Conservation (phyloP, 2,888 invertebrate genomes). For the Orthosia incerta region DNA sequence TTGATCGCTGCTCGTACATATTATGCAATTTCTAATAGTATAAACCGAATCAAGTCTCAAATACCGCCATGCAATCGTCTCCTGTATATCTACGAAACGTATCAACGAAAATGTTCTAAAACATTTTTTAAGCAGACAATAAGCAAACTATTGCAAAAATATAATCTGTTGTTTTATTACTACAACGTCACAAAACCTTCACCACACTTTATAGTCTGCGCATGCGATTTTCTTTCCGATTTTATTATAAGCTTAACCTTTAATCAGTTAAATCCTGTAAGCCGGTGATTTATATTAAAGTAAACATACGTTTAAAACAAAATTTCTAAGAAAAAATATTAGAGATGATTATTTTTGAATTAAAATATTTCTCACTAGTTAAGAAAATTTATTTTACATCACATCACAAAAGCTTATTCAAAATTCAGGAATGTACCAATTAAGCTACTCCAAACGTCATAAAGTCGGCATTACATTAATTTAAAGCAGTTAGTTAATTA, state of each 20-base stretch:
- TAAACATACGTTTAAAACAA: slow-evolving; percentile 61
- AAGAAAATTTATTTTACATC: slow-evolving; percentile 83
- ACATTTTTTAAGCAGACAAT: slow-evolving; percentile 85
- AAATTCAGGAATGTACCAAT: slow-evolving; percentile 87
- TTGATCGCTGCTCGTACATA: slow-evolving; percentile 71
- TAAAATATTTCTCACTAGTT: slow-evolving; percentile 70
- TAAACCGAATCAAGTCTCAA: slow-evolving; percentile 71
- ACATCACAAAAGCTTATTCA: slow-evolving; percentile 89
- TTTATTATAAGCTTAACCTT: slow-evolving; percentile 55
- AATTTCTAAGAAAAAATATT: slow-evolving; percentile 70
- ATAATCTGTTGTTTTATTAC: slow-evolving; percentile 77
- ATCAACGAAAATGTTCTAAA: slow-evolving; percentile 83
- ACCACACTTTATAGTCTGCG: slow-evolving; percentile 82
- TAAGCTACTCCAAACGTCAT: slow-evolving; percentile 34
- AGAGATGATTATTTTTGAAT: slow-evolving; percentile 72
- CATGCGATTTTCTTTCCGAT: slow-evolving; percentile 84
- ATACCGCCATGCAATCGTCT: slow-evolving; percentile 82
- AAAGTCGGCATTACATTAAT: slow-evolving; percentile 18
- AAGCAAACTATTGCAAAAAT: slow-evolving; percentile 86
- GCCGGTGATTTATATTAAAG: slow-evolving; percentile 67
- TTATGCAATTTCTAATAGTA: slow-evolving; percentile 62
- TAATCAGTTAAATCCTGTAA: slow-evolving; percentile 63
- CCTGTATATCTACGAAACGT: slow-evolving; percentile 79
- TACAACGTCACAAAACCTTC: slow-evolving; percentile 84
- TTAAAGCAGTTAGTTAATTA: not conserved